Evolutionary conservation across 64 coral and sea anemone genomes (phyloP).

Genomic region (Dendrophyllia cribrosa): DNA sequence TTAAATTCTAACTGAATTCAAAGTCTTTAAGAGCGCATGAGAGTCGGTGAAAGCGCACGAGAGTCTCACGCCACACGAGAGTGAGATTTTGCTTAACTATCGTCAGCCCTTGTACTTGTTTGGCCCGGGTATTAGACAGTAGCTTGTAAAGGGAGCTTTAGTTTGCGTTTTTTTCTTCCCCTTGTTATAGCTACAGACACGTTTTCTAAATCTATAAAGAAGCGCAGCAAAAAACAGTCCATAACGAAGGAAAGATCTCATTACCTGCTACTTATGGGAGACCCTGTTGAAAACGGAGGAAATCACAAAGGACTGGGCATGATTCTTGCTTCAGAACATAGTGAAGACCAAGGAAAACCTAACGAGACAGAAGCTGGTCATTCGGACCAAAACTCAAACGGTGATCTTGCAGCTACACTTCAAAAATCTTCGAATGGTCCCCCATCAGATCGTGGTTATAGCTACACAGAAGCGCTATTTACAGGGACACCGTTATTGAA

Average conservation of each 20-base stretch:
- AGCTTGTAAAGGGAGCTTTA: background rate
- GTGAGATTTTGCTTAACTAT: too few relatives aligned
- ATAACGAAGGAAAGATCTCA: background rate
- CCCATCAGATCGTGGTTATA: conserved; percentile 19
- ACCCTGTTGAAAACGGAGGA: background rate
- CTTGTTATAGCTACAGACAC: background rate
- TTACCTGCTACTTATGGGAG: conserved; percentile 31
- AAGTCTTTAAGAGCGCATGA: too few relatives aligned
- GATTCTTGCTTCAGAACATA: conserved; percentile 11
- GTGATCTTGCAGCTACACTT: background rate
- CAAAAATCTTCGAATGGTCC: background rate
- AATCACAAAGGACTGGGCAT: conserved; percentile 20
- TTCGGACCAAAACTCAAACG: background rate
- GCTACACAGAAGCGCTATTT: conserved; percentile 46
- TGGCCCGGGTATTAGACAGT: too few relatives aligned
- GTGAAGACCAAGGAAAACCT: background rate
- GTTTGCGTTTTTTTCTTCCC: too few relatives aligned
- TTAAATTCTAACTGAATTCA: too few relatives aligned
- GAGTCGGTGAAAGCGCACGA: too few relatives aligned
- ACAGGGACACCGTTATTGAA: conserved; percentile 35
- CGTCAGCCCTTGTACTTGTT: too few relatives aligned
- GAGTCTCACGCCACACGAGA: too few relatives aligned
- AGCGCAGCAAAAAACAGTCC: conserved; percentile 26
- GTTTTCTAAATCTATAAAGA: background rate
- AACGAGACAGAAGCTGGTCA: background rate